Evolutionary conservation across 2,888 invertebrate species (phyloP).

Genomic region (Acleris emargana): DNA sequence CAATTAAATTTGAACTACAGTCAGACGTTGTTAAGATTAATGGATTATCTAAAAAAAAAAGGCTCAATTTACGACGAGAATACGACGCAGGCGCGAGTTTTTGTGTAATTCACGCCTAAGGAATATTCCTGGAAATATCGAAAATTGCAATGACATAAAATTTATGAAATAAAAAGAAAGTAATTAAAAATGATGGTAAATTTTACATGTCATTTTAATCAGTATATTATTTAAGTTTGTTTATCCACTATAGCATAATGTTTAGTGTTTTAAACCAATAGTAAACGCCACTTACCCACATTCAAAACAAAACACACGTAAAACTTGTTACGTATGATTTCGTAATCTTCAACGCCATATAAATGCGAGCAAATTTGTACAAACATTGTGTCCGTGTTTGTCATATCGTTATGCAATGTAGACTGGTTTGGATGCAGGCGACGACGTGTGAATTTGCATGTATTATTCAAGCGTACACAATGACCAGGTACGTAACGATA

Average conservation of each 20-base stretch:
- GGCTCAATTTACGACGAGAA: no score
- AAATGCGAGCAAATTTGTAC: slow-evolving; percentile 30
- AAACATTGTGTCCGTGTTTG: slow-evolving; percentile 26
- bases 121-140: no score
- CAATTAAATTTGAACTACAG: no score
- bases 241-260: not conserved
- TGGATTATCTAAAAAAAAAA: no score
- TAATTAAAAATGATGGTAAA: no score
- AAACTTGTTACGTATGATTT: slow-evolving; percentile 25
- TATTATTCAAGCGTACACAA: slow-evolving; percentile 28
- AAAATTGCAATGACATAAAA: no score
- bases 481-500: slow-evolving; percentile 2
- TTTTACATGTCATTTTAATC: no score
- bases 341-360: slow-evolving; percentile 13
- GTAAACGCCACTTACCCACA: slow-evolving; percentile 1
- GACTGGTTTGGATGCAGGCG: slow-evolving; percentile 19
- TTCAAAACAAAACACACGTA: slow-evolving; percentile 1
- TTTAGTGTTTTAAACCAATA: slow-evolving; percentile 5
- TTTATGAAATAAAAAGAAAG: no score
- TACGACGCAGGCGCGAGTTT: no score
- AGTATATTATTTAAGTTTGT: no score
- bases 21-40: no score
- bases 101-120: no score
- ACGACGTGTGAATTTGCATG: slow-evolving; percentile 31
- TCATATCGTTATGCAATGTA: slow-evolving; percentile 9